These are phyloP conservation scores for Phalacrocorax brasilianus DNA, from an alignment of 2,113 vertebrate species.

Conservation along the genomic window DNA sequence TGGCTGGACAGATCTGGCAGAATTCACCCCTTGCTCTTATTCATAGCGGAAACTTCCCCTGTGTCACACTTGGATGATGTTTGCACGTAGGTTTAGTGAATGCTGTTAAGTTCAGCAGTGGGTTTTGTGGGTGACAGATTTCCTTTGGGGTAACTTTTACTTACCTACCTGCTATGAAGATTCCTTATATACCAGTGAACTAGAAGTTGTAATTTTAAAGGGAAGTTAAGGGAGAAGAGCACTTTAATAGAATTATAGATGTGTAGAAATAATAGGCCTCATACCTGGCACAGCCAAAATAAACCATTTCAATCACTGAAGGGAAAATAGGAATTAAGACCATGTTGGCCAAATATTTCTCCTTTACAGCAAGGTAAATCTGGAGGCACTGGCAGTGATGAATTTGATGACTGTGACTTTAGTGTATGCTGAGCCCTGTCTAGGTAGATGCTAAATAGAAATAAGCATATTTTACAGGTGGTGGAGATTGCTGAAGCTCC, in stretches of 20 bases:
- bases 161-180: neutral
- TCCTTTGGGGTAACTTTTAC: neutral
- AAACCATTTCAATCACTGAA: neutral
- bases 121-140: neutral
- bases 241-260: neutral
- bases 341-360: neutral
- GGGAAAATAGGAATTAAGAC: neutral
- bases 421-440: neutral
- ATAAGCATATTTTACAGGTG: neutral
- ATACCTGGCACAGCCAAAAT: neutral
- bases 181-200: neutral
- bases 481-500: neutral
- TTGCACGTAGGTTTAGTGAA: neutral
- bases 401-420: neutral
- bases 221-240: neutral
- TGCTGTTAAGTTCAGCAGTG: neutral
- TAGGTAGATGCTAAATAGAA: neutral
- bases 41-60: neutral
- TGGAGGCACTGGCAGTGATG: neutral
- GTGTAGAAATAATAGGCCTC: neutral
- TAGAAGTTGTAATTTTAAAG: neutral
- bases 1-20: neutral
- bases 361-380: neutral
- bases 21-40: neutral
- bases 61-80: neutral